Evolutionary conservation across 92 coral and sea anemone genomes (phyloP).

Genomic region (Heliopora coerulea): DNA sequence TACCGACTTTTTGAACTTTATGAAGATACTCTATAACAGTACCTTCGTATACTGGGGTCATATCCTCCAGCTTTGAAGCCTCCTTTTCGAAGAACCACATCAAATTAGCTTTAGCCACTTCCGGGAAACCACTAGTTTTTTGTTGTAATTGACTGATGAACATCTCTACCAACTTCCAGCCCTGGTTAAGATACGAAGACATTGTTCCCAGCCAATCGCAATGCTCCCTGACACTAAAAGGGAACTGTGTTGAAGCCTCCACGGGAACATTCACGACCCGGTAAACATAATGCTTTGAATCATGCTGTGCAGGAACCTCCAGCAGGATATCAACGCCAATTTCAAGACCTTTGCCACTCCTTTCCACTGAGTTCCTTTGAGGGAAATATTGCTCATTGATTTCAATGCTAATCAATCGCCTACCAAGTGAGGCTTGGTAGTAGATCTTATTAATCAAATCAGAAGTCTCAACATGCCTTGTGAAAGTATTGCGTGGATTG

Average conservation of each 20-base stretch:
- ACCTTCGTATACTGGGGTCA: slow-evolving; percentile 62
- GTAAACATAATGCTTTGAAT: slow-evolving; percentile 56
- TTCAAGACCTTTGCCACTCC: slow-evolving; percentile 59
- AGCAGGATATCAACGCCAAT: slow-evolving; percentile 73
- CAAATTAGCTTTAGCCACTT: slow-evolving; percentile 52
- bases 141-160: slow-evolving; percentile 64
- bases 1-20: too few relatives aligned
- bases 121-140: slow-evolving; percentile 54
- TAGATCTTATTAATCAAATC: slow-evolving; percentile 65
- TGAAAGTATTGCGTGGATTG: slow-evolving; percentile 28
- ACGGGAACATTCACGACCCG: slow-evolving; percentile 65
- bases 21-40: slow-evolving; percentile 58
- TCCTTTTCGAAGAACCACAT: slow-evolving; percentile 81
- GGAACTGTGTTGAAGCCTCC: slow-evolving; percentile 42
- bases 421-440: slow-evolving; percentile 61
- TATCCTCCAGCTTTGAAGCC: slow-evolving; percentile 50
- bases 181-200: slow-evolving; percentile 64
- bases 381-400: slow-evolving; percentile 55
- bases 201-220: slow-evolving; percentile 76
- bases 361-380: slow-evolving; percentile 59
- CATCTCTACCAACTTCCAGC: slow-evolving; percentile 75
- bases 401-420: slow-evolving; percentile 63
- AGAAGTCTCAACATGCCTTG: slow-evolving; percentile 59
- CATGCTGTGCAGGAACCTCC: slow-evolving; percentile 53
- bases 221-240: slow-evolving; percentile 27